Percentiles rank a stretch among this genome's conserved stretches.
Evolutionary conservation across 1,140 invertebrate genomes (phyloP).

Genomic region (Yoshiicerus persimilis): DNA sequence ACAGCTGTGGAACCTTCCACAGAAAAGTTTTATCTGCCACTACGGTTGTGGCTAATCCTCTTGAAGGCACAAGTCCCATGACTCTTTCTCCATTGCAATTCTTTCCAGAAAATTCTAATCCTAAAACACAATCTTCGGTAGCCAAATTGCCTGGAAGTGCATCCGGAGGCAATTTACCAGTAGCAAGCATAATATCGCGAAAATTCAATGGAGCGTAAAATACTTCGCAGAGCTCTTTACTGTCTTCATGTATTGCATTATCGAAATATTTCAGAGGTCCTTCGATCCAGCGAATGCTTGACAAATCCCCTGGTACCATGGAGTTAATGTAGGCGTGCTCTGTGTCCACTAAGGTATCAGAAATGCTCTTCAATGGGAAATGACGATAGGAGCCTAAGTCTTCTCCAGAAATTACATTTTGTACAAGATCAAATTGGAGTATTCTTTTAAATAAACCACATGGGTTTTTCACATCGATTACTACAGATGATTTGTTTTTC

Average conservation of each 20-base stretch:
- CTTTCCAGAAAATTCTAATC: constrained; percentile 89
- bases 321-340: constrained; percentile 93
- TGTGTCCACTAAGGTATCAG: constrained; percentile 55
- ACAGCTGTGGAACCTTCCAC: constrained; percentile 85
- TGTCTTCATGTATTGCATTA: constrained; percentile 52
- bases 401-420: constrained; percentile 38
- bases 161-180: constrained; percentile 91
- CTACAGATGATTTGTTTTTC: constrained; percentile 50
- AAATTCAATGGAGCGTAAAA: constrained; percentile 95
- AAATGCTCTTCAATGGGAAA: constrained; percentile 38
- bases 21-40: constrained; percentile 82
- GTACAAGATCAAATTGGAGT: constrained; percentile 48
- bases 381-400: constrained; percentile 46
- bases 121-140: constrained; percentile 87
- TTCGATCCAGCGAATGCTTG: constrained; percentile 91
- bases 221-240: constrained; percentile 75
- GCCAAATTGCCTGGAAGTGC: constrained; percentile 85
- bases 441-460: constrained; percentile 50
- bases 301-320: constrained; percentile 82
- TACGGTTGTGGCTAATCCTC: constrained; percentile 78
- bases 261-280: constrained; percentile 56
- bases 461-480: constrained; percentile 15
- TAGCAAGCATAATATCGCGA: constrained; percentile 95
- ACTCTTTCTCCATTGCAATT: constrained; percentile 73
- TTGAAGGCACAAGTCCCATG: constrained; percentile 90